A percentile compares a stretch with the other conserved stretches of the same genome.
These are phyloP conservation scores for Cremastobaeus sp. DNA, from an alignment of 2,888 invertebrate genomes.

Conservation along the genomic window DNA sequence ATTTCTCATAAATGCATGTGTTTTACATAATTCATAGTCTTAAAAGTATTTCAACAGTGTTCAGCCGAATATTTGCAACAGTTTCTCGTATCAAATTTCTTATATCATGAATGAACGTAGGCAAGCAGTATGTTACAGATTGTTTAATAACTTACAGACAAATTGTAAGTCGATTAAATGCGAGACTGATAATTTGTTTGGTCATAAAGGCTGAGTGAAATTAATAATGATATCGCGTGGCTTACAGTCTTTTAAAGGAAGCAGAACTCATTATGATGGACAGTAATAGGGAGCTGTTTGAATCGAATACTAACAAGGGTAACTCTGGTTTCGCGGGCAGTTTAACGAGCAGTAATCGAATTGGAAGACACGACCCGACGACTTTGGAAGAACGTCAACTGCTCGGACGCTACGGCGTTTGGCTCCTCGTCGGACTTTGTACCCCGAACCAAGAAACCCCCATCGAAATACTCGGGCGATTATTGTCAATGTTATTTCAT, in stretches of 20 bases:
- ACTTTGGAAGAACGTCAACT: slow-evolving; percentile 91
- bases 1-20: no score
- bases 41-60: no score
- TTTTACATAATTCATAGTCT: no score
- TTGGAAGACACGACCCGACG: slow-evolving; percentile 73
- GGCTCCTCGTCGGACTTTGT: slow-evolving; percentile 96
- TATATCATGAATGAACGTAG: no score
- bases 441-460: slow-evolving; percentile 88
- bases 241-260: slow-evolving; percentile 87
- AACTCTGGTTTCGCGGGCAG: slow-evolving; percentile 71
- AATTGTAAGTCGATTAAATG: slow-evolving; percentile 15
- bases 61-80: no score
- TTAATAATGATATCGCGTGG: slow-evolving; percentile 49
- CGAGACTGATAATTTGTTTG: slow-evolving; percentile 52
- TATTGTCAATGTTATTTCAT: slow-evolving; percentile 97
- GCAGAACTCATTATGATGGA: slow-evolving; percentile 90
- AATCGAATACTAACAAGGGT: slow-evolving; percentile 75
- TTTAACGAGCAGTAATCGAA: slow-evolving; percentile 56
- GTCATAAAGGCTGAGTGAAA: slow-evolving; percentile 3
- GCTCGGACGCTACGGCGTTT: slow-evolving; percentile 96
- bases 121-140: no score
- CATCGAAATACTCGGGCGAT: slow-evolving; percentile 89
- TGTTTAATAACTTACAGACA: slow-evolving; percentile 4
- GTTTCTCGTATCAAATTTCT: no score
- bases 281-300: slow-evolving; percentile 79